Base-by-base conservation (phyloP, 2,113 vertebrate genomes). In the Oncorhynchus tshawytscha region DNA sequence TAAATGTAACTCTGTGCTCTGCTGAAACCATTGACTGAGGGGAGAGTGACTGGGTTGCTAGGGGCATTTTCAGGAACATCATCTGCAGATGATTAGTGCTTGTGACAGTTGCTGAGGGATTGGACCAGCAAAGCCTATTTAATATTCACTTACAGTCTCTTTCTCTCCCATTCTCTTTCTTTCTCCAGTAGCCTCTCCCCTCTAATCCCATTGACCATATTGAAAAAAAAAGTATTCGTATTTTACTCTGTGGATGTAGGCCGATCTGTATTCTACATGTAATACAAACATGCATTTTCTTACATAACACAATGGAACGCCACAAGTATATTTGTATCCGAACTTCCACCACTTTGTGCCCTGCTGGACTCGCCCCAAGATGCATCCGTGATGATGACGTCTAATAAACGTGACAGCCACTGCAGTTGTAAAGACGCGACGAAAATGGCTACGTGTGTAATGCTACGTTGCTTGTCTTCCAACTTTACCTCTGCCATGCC, bases 51-150 rank as follows among this genome's bases (percentile, higher is more conserved):
- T 31, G 70, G 75, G 86, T 87, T 88, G 71, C 76, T 81, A 76
- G 68, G 76, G 81, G 81, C 81, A 80, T 78, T 83, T 82, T 92
- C 77, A 71, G 85, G 80, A 77, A 84, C 85, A 88, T 91, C 90
- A 92, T 85, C 89, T 93, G 88, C 92, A 93, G 92, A 90, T 91
- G 78, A 87, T 84, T 87, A 92, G 90, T 94, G 93, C 89, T 90
- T 91, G 87, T 93, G 91, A 93, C 91, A 93, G 91, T 92, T 90
- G 89, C 84, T 72, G 81, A 88, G 86, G 89, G 90, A 92, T 89
- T 93, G 89, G 80, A 81, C 78, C 80, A 87, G 87, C 84, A 93
- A 93, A 94, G 91, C 92, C 88, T 94, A 90, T 93, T 94, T 93
- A 68, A 78, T 31, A 54, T 25, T 34, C 27, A 57, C 51, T 60